Conservation (phyloP, 92 coral and sea anemone species). For the Montipora capitata region DNA sequence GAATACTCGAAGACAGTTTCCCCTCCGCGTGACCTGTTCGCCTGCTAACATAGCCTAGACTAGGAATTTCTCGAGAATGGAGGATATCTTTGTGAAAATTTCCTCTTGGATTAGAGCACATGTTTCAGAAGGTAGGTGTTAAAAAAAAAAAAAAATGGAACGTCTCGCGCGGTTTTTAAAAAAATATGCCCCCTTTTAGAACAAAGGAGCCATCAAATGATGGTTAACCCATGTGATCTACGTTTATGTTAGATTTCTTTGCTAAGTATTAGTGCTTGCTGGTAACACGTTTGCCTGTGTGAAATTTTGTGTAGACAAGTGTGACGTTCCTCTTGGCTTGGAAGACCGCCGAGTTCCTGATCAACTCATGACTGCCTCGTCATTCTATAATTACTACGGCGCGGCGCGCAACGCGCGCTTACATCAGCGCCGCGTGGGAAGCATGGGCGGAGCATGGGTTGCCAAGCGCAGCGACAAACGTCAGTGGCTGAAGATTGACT, state of each 20-base stretch:
- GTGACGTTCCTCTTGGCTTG: constrained; percentile 91
- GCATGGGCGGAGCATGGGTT: constrained; percentile 88
- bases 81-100: no score
- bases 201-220: not conserved
- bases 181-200: no score
- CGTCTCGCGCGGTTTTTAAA: no score
- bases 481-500: constrained; percentile 86
- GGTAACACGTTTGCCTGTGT: not conserved
- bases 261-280: no score
- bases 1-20: no score
- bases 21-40: no score
- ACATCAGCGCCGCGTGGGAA: constrained; percentile 77
- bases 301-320: constrained; percentile 55
- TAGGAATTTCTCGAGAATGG: no score
- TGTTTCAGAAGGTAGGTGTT: no score
- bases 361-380: constrained; percentile 84
- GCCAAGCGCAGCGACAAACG: constrained; percentile 69
- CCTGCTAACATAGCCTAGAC: no score
- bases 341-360: constrained; percentile 81
- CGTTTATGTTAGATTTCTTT: not conserved
- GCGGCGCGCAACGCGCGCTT: constrained; percentile 81
- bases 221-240: not conserved
- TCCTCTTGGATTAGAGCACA: no score
- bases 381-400: constrained; percentile 75
- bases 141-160: no score